Conservation (phyloP, 2,113 vertebrate genomes). For the Microtus richardsoni region DNA sequence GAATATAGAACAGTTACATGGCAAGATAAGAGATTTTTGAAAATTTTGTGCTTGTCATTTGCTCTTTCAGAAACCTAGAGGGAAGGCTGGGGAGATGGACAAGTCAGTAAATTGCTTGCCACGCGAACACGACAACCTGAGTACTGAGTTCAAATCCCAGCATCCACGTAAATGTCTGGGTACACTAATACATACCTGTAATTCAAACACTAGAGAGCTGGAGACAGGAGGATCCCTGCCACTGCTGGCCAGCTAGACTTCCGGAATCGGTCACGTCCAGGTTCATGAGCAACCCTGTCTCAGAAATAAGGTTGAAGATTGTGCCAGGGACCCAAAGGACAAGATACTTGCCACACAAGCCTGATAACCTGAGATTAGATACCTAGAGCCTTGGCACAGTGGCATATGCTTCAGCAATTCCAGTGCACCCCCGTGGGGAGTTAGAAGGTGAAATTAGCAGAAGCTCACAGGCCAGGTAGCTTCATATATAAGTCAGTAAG, state of each 20-base stretch:
- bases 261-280: neutral
- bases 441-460: neutral
- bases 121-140: neutral
- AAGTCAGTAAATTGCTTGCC: neutral
- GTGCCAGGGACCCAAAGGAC: neutral
- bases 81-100: neutral
- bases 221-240: neutral
- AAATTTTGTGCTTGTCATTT: neutral
- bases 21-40: neutral
- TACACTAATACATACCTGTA: neutral
- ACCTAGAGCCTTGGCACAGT: too few species aligned
- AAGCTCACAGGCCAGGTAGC: too few species aligned
- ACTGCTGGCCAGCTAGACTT: neutral
- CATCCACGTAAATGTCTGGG: neutral
- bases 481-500: neutral
- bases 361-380: neutral
- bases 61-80: neutral
- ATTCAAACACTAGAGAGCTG: neutral
- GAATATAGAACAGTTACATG: neutral
- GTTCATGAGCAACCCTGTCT: neutral
- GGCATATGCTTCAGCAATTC: neutral
- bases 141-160: neutral
- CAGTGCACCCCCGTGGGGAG: neutral
- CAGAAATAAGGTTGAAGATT: neutral
- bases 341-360: neutral